These are phyloP conservation scores for Phyllotis vaccarum DNA, from an alignment of 2,797 vertebrate species.

Conservation along the genomic window DNA sequence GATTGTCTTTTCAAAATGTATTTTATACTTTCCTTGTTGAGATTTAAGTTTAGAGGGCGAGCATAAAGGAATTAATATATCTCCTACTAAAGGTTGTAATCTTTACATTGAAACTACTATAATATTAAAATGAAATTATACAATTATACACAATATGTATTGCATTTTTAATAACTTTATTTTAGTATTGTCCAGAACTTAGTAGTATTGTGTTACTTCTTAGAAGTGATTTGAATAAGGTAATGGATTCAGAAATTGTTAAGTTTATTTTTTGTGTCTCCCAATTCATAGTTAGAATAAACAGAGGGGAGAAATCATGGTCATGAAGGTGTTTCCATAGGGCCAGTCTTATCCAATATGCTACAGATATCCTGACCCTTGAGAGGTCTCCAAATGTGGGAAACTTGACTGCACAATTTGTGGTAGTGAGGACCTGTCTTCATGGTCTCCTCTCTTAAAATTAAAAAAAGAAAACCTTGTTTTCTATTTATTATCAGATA, in stretches of 20 bases:
- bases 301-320: background rate
- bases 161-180: conserved; percentile 39
- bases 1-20: background rate
- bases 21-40: conserved; percentile 10
- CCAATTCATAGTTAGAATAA: background rate
- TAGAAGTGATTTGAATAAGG: conserved; percentile 39
- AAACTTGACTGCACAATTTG: background rate
- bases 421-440: background rate
- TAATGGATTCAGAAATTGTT: conserved; percentile 20
- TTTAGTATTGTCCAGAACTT: conserved; percentile 3
- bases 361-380: background rate
- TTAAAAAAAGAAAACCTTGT: background rate
- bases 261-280: conserved; percentile 18
- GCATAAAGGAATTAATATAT: background rate
- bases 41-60: conserved; percentile 7
- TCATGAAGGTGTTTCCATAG: background rate
- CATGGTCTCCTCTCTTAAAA: background rate
- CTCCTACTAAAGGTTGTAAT: conserved; percentile 26
- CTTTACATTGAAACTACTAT: background rate
- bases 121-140: conserved; percentile 21
- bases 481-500: background rate
- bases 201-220: conserved; percentile 28
- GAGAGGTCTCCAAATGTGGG: background rate
- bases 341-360: background rate
- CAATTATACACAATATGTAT: background rate